Evolutionary conservation across 2,113 vertebrate species (phyloP).

Genomic region (Suncus etruscus): DNA sequence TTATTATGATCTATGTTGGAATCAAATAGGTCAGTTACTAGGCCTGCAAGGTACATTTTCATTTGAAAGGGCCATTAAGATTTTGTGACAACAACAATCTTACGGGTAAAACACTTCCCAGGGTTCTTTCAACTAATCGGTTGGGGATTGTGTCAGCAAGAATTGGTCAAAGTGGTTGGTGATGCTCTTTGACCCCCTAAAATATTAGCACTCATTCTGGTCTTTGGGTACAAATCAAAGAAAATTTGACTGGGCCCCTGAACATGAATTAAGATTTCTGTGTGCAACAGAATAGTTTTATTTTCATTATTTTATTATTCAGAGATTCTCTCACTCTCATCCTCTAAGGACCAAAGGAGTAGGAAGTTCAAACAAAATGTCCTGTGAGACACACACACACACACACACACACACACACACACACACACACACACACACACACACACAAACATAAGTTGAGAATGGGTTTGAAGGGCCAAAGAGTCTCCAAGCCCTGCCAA

Average conservation of each 20-base stretch:
- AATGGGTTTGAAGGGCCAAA: no score
- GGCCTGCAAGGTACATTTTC: slow-evolving; percentile 74
- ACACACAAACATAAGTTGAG: no score
- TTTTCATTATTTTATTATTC: slow-evolving; percentile 5
- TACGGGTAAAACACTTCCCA: slow-evolving; percentile 45
- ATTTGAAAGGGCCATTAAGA: slow-evolving; percentile 69
- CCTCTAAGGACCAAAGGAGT: neutral
- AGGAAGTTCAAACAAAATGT: neutral
- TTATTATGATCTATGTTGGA: slow-evolving; percentile 69
- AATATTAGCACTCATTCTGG: rapidly evolving
- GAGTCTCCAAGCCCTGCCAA: no score
- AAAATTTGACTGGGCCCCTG: neutral
- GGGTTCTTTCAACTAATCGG: slow-evolving; percentile 55
- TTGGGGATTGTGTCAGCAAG: neutral
- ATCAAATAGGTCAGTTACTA: slow-evolving; percentile 73
- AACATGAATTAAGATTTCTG: slow-evolving; percentile 3
- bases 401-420: no score
- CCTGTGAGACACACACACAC: neutral
- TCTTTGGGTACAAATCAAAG: neutral
- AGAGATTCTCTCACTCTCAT: neutral
- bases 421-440: no score
- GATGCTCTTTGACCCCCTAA: rapidly evolving
- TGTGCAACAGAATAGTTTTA: neutral
- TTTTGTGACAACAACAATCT: slow-evolving; percentile 62
- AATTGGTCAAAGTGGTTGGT: rapidly evolving